phyloP scores from a whole-genome alignment of 2,888 invertebrate species.

The Caenorhabditis zanzibari region DNA sequence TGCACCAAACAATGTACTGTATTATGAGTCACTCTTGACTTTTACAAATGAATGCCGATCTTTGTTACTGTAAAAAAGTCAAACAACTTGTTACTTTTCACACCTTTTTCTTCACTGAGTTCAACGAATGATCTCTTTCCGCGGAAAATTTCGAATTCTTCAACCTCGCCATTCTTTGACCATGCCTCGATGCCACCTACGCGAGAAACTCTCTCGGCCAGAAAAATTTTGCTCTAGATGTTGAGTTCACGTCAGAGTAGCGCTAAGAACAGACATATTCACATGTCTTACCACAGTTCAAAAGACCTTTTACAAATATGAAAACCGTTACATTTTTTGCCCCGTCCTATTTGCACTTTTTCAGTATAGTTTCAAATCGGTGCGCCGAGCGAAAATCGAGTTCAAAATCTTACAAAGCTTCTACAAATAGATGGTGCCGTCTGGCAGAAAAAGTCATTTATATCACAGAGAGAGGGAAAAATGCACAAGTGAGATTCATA shows the following conservation, averaged over 20 bases:
- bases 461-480: conserved; percentile 42
- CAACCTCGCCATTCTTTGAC: conserved; percentile 34
- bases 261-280: conserved; percentile 62
- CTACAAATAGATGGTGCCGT: conserved; percentile 41
- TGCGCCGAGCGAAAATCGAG: conserved; percentile 47
- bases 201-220: not conserved
- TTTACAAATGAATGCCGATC: not conserved
- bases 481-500: not conserved
- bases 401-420: conserved; percentile 57
- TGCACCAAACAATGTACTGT: not conserved
- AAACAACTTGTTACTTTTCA: conserved; percentile 32
- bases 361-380: conserved; percentile 27
- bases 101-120: conserved; percentile 19
- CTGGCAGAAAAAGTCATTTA: conserved; percentile 22
- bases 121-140: conserved; percentile 42
- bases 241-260: conserved; percentile 45
- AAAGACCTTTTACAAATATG: conserved; percentile 63
- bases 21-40: conserved; percentile 13
- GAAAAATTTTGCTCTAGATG: conserved; percentile 51
- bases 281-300: conserved; percentile 59
- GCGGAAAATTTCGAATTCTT: conserved; percentile 33
- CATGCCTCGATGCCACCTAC: conserved; percentile 41
- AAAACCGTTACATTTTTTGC: conserved; percentile 33
- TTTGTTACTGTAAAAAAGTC: conserved; percentile 12
- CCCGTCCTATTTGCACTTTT: conserved; percentile 48